These are phyloP conservation scores for Gyrodactylus salaris DNA, from an alignment of 1,140 invertebrate species.

Conservation along the genomic window DNA sequence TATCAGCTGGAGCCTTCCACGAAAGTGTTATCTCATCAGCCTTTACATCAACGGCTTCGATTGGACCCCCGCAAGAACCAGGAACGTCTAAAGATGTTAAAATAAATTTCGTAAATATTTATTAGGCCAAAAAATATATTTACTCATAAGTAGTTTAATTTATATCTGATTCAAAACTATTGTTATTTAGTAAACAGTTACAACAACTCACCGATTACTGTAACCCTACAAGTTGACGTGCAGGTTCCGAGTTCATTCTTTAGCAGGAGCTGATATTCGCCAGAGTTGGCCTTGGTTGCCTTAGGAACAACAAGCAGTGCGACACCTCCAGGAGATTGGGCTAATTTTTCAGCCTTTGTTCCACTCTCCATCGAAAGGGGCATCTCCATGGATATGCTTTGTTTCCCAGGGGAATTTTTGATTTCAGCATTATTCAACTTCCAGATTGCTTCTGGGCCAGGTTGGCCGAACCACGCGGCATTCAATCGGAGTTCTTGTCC, in stretches of 20 bases:
- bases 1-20: conserved; percentile 59
- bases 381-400: background rate
- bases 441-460: conserved; percentile 66
- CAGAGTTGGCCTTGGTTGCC: conserved; percentile 51
- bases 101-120: conserved; percentile 4
- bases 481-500: conserved; percentile 85
- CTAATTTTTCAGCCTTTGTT: background rate
- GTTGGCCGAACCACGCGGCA: conserved; percentile 67
- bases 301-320: conserved; percentile 1
- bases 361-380: background rate
- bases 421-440: conserved; percentile 48
- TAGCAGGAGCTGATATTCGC: conserved; percentile 57
- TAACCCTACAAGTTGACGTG: conserved; percentile 61
- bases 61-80: conserved; percentile 42
- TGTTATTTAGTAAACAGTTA: conserved; percentile 15
- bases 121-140: background rate
- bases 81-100: conserved; percentile 22
- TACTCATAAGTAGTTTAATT: conserved; percentile 10
- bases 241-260: conserved; percentile 75
- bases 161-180: conserved; percentile 8
- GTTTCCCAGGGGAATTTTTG: conserved; percentile 23
- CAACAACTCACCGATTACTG: conserved; percentile 34
- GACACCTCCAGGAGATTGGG: background rate
- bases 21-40: conserved; percentile 67
- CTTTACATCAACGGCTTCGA: conserved; percentile 49